Percentiles rank a stretch among this genome's conserved stretches.
These are phyloP conservation scores for Chrysocyon brachyurus DNA, from an alignment of 2,797 vertebrate species.

Conservation along the genomic window DNA sequence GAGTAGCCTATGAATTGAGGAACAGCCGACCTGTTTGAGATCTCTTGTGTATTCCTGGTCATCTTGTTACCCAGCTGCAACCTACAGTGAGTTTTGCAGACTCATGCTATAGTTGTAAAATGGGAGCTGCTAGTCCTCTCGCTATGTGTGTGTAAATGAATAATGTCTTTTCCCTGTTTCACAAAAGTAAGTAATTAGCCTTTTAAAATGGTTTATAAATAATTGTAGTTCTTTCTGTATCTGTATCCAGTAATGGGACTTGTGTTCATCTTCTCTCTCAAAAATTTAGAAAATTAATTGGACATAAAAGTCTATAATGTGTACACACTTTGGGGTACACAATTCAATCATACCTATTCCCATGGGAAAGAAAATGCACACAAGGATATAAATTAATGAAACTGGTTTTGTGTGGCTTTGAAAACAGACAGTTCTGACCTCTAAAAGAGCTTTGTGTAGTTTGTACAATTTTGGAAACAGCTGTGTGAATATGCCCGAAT, in stretches of 20 bases:
- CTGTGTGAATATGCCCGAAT: background rate
- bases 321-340: background rate
- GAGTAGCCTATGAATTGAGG: background rate
- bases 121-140: background rate
- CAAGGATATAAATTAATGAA: background rate
- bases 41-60: background rate
- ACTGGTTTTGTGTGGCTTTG: background rate
- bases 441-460: background rate
- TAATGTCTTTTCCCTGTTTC: background rate
- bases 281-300: background rate
- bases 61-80: background rate
- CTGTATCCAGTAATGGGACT: background rate
- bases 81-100: background rate
- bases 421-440: background rate
- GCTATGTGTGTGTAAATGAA: background rate
- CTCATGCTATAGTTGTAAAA: background rate
- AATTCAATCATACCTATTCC: background rate
- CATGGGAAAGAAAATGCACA: background rate
- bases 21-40: background rate
- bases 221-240: background rate
- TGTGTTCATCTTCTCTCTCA: background rate
- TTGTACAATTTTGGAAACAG: background rate
- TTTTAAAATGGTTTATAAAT: background rate
- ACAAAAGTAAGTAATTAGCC: background rate
- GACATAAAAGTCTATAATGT: background rate